phyloP scores from a whole-genome alignment of 1,140 invertebrate genomes.

The Ostrea edulis region DNA sequence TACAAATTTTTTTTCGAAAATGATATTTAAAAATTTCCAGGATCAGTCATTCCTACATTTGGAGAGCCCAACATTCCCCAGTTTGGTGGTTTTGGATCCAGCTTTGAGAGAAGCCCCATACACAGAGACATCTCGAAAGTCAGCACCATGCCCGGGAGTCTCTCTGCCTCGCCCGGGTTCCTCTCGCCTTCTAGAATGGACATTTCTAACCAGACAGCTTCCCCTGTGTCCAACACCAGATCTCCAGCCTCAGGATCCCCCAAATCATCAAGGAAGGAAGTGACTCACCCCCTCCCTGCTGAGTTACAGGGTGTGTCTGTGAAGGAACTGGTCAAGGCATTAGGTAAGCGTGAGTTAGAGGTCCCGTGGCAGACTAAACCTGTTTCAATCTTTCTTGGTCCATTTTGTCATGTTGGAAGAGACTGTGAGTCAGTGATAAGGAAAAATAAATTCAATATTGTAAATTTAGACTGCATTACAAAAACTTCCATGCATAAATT shows the following conservation, averaged over 20 bases:
- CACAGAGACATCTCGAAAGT: neutral
- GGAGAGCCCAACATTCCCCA: slow-evolving; percentile 42
- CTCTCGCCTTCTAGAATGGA: slow-evolving; percentile 41
- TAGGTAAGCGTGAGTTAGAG: slow-evolving; percentile 80
- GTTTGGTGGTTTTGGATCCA: slow-evolving; percentile 34
- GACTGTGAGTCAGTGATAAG: neutral
- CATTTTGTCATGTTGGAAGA: neutral
- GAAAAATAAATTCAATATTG: neutral
- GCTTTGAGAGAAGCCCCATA: slow-evolving; percentile 30
- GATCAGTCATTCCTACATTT: slow-evolving; percentile 42
- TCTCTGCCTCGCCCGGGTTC: slow-evolving; percentile 49
- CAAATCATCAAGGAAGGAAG: slow-evolving; percentile 61
- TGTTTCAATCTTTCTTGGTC: slow-evolving; percentile 42
- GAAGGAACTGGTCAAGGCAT: slow-evolving; percentile 88
- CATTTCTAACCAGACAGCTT: slow-evolving; percentile 45
- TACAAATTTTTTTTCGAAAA: too few species aligned
- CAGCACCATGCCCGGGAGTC: neutral
- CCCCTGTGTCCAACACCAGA: slow-evolving; percentile 55
- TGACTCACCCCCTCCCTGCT: slow-evolving; percentile 80
- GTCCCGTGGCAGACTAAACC: neutral
- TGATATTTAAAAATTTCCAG: neutral
- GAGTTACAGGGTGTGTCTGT: slow-evolving; percentile 88
- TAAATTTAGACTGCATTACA: neutral
- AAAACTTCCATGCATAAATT: neutral
- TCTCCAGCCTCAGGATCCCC: slow-evolving; percentile 61